Evolutionary conservation across 2,797 vertebrate genomes (phyloP).

Genomic region (Danionella dracula): DNA sequence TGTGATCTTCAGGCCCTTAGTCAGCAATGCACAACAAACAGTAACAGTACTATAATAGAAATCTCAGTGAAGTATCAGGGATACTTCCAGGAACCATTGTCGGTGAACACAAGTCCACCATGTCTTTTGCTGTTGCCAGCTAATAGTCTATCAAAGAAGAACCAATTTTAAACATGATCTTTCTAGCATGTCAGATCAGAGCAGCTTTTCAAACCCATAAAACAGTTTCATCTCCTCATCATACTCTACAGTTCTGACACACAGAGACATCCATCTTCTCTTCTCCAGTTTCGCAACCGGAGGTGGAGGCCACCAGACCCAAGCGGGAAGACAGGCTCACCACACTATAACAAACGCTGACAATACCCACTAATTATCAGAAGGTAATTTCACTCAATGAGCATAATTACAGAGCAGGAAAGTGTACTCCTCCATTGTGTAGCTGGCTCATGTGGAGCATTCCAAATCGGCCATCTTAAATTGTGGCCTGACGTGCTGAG

Average conservation of each 20-base stretch:
- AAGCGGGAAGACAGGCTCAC: constrained; percentile 52
- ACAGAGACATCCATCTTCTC: constrained; percentile 4
- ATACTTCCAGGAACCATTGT: no score
- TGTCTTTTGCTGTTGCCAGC: no score
- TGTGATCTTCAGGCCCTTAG: no score
- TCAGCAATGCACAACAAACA: no score
- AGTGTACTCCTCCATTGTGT: constrained; percentile 65
- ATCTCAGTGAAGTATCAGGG: no score
- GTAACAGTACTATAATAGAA: no score
- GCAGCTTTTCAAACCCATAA: no score
- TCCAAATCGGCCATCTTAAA: constrained; percentile 58
- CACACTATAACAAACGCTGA: constrained; percentile 68
- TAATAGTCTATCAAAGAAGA: no score
- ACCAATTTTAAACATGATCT: no score
- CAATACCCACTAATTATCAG: constrained; percentile 76
- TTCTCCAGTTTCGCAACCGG: constrained; percentile 40
- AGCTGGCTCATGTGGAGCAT: constrained; percentile 54
- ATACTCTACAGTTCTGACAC: not conserved
- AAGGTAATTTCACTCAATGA: constrained; percentile 78
- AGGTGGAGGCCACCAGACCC: constrained; percentile 53
- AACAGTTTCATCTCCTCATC: not conserved
- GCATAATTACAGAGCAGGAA: constrained; percentile 74
- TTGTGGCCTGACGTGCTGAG: constrained; percentile 56
- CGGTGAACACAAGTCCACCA: no score
- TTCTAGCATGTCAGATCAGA: no score